These are phyloP conservation scores for Progne subis DNA, from an alignment of 2,113 vertebrate genomes.

Conservation along the genomic window DNA sequence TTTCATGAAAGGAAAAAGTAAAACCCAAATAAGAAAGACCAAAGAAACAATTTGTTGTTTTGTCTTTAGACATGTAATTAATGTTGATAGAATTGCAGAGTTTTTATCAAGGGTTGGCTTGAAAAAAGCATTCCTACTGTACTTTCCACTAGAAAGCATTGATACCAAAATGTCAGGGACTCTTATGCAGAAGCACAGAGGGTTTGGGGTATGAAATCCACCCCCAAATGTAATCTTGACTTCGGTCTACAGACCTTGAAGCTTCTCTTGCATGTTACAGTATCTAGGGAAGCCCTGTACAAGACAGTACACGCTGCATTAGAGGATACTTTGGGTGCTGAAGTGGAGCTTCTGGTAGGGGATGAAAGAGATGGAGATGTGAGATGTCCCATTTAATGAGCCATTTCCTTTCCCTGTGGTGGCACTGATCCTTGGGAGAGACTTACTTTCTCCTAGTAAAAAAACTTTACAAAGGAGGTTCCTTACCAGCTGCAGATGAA, in stretches of 20 bases:
- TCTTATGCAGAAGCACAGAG: background rate
- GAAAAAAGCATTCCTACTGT: background rate
- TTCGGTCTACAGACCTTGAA: background rate
- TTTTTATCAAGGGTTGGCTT: background rate
- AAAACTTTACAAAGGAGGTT: conserved; percentile 4
- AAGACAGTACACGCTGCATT: background rate
- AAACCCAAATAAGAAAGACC: background rate
- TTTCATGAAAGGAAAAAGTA: background rate
- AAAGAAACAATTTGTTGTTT: background rate
- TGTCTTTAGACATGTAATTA: background rate
- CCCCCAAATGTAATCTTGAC: background rate
- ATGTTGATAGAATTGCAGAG: background rate
- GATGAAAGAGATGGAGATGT: conserved; percentile 45
- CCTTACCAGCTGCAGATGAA: conserved; percentile 33
- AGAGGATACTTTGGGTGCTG: background rate
- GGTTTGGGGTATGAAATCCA: background rate
- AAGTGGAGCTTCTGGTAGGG: conserved; percentile 6
- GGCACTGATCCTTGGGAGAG: conserved; percentile 15
- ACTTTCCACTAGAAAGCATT: background rate
- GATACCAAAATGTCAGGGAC: background rate
- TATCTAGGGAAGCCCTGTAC: background rate
- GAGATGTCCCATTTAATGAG: background rate
- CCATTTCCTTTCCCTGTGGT: conserved; percentile 17
- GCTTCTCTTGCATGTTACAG: background rate
- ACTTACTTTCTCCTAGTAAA: background rate